Percentiles rank a stretch among this genome's conserved stretches.
Evolutionary conservation across 2,888 invertebrate species (phyloP).

Genomic region (Polyommatus icarus): DNA sequence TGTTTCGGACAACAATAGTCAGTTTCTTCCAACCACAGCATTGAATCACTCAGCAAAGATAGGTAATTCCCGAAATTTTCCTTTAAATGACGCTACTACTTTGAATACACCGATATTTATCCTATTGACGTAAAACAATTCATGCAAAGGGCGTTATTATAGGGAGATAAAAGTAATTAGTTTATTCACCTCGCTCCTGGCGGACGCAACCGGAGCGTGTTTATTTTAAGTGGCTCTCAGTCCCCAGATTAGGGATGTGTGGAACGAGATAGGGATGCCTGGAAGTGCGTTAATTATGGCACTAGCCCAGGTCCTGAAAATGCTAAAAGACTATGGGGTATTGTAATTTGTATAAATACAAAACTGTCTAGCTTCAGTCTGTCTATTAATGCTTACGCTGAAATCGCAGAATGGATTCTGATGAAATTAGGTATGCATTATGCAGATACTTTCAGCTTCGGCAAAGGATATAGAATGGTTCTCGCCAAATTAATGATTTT

Average conservation of each 20-base stretch:
- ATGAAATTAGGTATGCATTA: too few species aligned
- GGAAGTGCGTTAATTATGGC: conserved; percentile 23
- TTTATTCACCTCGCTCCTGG: conserved; percentile 42
- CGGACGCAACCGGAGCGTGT: conserved; percentile 40
- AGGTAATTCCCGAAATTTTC: background rate
- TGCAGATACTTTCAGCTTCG: too few species aligned
- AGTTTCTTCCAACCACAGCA: background rate
- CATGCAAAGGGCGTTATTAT: conserved; percentile 25
- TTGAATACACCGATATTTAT: background rate
- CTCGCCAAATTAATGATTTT: too few species aligned
- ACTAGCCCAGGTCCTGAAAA: conserved; percentile 29
- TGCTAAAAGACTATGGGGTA: background rate
- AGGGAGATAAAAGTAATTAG: conserved; percentile 41
- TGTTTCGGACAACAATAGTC: background rate
- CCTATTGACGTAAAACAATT: background rate
- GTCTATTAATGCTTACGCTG: too few species aligned
- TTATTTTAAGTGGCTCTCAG: conserved; percentile 41
- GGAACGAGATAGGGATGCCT: conserved; percentile 34
- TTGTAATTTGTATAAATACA: too few species aligned
- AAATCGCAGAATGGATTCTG: too few species aligned
- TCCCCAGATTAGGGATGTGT: conserved; percentile 40
- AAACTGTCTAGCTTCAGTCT: too few species aligned
- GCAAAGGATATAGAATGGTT: too few species aligned
- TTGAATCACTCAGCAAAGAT: background rate
- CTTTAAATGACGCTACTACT: background rate